Evolutionary conservation across 2,797 vertebrate genomes (phyloP), one percentile per base, ranked within the genome.

Genomic region (Sebastes trivittatus): DNA sequence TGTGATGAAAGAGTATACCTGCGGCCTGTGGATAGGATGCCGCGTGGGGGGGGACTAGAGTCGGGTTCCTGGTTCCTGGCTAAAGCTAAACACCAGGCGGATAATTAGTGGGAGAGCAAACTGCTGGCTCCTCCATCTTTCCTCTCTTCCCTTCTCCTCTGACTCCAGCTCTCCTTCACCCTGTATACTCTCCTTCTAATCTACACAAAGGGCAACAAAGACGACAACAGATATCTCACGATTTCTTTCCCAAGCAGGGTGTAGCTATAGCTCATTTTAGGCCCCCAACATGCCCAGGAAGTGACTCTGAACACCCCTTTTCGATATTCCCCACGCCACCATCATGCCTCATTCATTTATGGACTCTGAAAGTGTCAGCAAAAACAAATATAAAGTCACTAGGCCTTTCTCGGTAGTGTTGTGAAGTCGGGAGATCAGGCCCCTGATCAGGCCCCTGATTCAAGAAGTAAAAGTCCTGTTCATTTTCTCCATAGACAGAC

Each of bases 61-160:
- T 96, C 95, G 23, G 93, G 91, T 96, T 96, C 94, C 94, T 90
- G 88, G 89, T 93, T 93, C 93, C 90, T 89, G 91, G 89, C 92
- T 91, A 86, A 90, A 67, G 90, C 91, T 89, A 90, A 93, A 92
- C 87, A 87, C 92, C 86, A 83, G 60, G 65, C 14, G 77, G 90
- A 93, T 93, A 88, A 93, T 93, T 93, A 92, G 82, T 84, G 83
- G 62, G 65, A 89, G 75, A 89, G 80, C 29, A 59, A 78, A 67
- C n/a, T 18, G 18, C 75, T 66, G 77, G 36, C 69, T 84, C 73
- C 23, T 85, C 72, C 42, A 46, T 88, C 87, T 76, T 76, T 84
- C 62, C 72, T 42, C 46, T 64, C 23, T 58, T 65, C 32, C 55
- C 32, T 29, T 38, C 46, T 36, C 5, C 27, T 62, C 54, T 54